Conservation (phyloP, 64 coral and sea anemone genomes). For the Cladopsammia gracilis region DNA sequence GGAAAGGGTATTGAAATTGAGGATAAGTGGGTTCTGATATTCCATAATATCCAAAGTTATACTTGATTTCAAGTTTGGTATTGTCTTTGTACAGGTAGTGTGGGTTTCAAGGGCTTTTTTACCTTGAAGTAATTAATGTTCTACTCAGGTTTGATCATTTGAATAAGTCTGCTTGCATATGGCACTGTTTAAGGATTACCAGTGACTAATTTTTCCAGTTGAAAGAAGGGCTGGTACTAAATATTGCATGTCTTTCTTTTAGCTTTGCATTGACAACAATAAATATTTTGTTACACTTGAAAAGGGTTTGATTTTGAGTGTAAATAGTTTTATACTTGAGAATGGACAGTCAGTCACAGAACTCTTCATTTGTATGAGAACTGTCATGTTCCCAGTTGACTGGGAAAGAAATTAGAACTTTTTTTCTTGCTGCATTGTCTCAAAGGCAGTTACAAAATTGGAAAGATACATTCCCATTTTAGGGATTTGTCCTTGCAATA, state of each 20-base stretch:
- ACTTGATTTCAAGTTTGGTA: background rate
- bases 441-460: conserved; percentile 10
- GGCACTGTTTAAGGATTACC: too few species aligned
- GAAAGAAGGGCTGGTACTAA: background rate
- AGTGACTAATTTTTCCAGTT: too few species aligned
- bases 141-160: too few species aligned
- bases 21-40: too few species aligned
- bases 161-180: too few species aligned
- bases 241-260: background rate
- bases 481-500: conserved; percentile 44
- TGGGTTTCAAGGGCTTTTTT: too few species aligned
- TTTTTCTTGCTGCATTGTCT: conserved; percentile 6
- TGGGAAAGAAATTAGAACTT: conserved; percentile 20
- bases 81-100: background rate
- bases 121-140: too few species aligned
- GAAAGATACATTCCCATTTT: background rate
- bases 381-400: conserved; percentile 2
- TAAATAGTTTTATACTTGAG: background rate
- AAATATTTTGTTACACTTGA: conserved; percentile 9
- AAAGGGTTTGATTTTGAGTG: background rate
- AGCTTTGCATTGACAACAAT: conserved; percentile 10
- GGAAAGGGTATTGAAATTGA: too few species aligned
- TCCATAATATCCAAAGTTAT: too few species aligned
- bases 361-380: conserved; percentile 19
- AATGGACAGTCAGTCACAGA: conserved; percentile 30